These are phyloP conservation scores for Metallyticus violacea DNA, from an alignment of 2,888 invertebrate genomes.

Conservation along the genomic window DNA sequence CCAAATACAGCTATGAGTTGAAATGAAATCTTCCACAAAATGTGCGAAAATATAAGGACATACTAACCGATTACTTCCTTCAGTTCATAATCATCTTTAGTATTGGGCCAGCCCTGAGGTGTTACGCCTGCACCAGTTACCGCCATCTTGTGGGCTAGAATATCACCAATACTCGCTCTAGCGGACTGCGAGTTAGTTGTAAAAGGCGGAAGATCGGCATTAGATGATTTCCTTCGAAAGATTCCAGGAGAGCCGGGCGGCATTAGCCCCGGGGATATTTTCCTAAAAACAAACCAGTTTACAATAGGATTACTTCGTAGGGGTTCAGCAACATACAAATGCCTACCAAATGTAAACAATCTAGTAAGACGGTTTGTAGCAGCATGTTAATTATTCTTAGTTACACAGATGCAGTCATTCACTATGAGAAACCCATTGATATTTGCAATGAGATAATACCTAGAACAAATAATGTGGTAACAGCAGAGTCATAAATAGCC, in stretches of 20 bases:
- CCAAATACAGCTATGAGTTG: neutral
- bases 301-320: neutral
- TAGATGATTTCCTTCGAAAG: conserved; percentile 56
- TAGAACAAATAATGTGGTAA: neutral
- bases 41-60: conserved; percentile 20
- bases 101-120: conserved; percentile 74
- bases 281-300: conserved; percentile 44
- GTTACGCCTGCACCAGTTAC: conserved; percentile 40
- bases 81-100: conserved; percentile 87
- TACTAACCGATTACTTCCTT: conserved; percentile 88
- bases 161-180: conserved; percentile 49
- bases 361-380: neutral
- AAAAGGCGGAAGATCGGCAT: conserved; percentile 24
- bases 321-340: neutral
- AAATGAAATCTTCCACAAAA: neutral
- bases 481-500: neutral
- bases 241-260: conserved; percentile 60
- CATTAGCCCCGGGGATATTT: conserved; percentile 59
- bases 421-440: neutral
- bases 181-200: conserved; percentile 25
- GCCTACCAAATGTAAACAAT: neutral
- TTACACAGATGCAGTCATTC: neutral
- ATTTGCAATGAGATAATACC: neutral
- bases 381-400: neutral
- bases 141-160: conserved; percentile 61